A percentile compares a stretch with the other conserved stretches of the same genome.
Evolutionary conservation across 2,113 vertebrate species (phyloP).

Genomic region (Tamias sibiricus): DNA sequence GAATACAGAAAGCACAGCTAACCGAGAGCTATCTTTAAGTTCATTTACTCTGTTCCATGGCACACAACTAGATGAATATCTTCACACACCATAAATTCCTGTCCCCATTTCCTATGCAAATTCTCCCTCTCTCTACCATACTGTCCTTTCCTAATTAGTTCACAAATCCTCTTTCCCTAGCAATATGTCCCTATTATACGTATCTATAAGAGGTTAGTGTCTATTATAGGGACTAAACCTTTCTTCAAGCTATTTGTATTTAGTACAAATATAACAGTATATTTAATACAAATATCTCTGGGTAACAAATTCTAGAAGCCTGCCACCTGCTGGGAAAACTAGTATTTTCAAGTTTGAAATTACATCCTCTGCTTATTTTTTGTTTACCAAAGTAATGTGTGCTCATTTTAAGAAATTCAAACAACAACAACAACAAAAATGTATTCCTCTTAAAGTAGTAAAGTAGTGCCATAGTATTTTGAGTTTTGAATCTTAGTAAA

Average conservation of each 20-base stretch:
- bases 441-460: slow-evolving; percentile 13
- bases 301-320: slow-evolving; percentile 33
- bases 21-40: neutral
- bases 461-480: neutral
- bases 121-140: neutral
- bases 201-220: neutral
- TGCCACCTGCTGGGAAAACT: slow-evolving; percentile 2
- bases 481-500: slow-evolving; percentile 51
- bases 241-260: slow-evolving; percentile 56
- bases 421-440: neutral
- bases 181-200: slow-evolving; percentile 10
- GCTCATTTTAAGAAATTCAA: slow-evolving; percentile 23
- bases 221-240: neutral
- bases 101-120: neutral
- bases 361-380: neutral
- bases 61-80: neutral
- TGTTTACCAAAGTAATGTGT: slow-evolving; percentile 14
- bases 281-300: neutral
- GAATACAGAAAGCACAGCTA: slow-evolving; percentile 34
- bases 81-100: neutral
- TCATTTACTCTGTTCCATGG: slow-evolving; percentile 37
- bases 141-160: slow-evolving; percentile 37
- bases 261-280: neutral
- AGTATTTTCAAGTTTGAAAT: slow-evolving; percentile 41
- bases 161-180: neutral